Percentiles rank a stretch among this genome's conserved stretches.
Conservation (phyloP, 2,888 invertebrate species). For the Leptinotarsa tumamoca region DNA sequence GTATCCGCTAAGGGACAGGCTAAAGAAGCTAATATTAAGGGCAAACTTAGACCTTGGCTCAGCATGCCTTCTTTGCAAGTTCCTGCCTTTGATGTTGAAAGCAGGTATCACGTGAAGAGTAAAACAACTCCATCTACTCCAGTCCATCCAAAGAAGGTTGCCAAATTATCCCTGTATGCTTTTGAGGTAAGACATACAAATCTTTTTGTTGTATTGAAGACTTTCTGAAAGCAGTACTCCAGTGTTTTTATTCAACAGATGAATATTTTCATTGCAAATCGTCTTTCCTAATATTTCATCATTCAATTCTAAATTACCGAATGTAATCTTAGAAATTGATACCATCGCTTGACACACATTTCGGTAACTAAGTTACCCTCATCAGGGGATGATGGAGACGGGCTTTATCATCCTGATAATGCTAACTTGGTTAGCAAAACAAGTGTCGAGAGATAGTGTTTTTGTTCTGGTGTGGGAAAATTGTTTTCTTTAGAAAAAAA, state of each 20-base stretch:
- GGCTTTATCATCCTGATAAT: too few species aligned
- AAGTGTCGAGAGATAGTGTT: too few species aligned
- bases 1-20: constrained; percentile 26
- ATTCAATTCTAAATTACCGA: too few species aligned
- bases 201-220: constrained; percentile 36
- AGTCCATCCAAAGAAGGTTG: constrained; percentile 54
- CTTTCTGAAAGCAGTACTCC: constrained; percentile 27
- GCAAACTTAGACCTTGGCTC: constrained; percentile 64
- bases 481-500: too few species aligned
- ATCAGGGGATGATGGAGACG: too few species aligned
- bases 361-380: too few species aligned
- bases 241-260: constrained; percentile 3
- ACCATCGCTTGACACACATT: too few species aligned
- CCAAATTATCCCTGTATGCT: constrained; percentile 53
- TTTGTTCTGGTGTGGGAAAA: too few species aligned
- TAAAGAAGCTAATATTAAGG: constrained; percentile 46
- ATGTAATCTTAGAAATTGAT: too few species aligned
- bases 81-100: constrained; percentile 39
- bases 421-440: too few species aligned
- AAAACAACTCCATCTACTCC: constrained; percentile 63
- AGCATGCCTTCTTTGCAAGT: constrained; percentile 64
- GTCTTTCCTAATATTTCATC: too few species aligned
- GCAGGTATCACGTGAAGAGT: constrained; percentile 54
- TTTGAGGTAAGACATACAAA: constrained; percentile 32
- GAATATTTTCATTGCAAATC: too few species aligned